Conservation (phyloP, 2,113 vertebrate species). For the Xyliphius kryptos region DNA sequence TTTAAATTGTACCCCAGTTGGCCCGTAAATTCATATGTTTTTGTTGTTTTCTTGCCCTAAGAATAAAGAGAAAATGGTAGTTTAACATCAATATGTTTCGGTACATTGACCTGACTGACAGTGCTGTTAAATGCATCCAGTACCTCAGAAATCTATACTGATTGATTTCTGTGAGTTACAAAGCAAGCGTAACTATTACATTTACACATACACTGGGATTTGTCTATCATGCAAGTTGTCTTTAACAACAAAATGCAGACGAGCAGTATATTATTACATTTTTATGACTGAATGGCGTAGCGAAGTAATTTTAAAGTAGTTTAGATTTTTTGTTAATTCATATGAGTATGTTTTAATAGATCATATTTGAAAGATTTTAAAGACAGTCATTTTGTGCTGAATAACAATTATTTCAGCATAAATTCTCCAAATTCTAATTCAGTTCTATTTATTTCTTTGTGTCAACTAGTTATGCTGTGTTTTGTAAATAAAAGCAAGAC, state of each 20-base stretch:
- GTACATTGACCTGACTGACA: slow-evolving; percentile 1
- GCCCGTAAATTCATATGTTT: slow-evolving; percentile 9
- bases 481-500: not conserved
- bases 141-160: not conserved
- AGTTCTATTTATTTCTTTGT: not conserved
- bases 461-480: too few relatives aligned
- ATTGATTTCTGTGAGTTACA: not conserved
- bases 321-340: not conserved
- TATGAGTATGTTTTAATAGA: not conserved
- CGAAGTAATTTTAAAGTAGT: not conserved
- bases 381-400: not conserved
- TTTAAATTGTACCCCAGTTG: slow-evolving; percentile 34
- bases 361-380: not conserved
- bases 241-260: not conserved
- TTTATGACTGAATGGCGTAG: not conserved
- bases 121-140: not conserved
- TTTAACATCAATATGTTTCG: slow-evolving; percentile 25
- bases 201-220: not conserved
- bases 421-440: not conserved
- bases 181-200: not conserved
- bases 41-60: slow-evolving; percentile 21
- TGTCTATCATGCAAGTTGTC: not conserved
- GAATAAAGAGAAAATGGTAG: slow-evolving; percentile 22
- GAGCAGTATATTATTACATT: too few relatives aligned
- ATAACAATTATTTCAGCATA: not conserved